Percentiles rank a stretch among this genome's conserved stretches.
Conservation (phyloP, 2,113 vertebrate species). For the Oncorhynchus tshawytscha region DNA sequence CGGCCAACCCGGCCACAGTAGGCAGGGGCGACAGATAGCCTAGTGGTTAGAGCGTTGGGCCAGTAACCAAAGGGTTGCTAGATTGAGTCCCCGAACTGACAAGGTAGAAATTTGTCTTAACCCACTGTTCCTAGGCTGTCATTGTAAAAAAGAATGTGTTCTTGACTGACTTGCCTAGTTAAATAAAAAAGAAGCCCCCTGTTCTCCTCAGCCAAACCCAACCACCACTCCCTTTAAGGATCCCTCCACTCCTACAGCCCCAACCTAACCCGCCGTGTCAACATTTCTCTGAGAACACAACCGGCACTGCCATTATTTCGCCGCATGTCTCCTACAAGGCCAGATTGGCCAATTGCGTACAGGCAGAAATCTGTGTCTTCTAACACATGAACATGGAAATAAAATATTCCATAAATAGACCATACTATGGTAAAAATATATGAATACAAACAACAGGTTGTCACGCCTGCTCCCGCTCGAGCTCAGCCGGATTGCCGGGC, state of each 20-base stretch:
- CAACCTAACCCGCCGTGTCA: not conserved
- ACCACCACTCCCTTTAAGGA: constrained; percentile 24
- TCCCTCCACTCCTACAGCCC: constrained; percentile 33
- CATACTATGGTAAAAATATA: not conserved
- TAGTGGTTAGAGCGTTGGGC: too few relatives aligned
- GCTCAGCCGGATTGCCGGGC: too few relatives aligned
- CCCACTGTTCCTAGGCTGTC: too few relatives aligned
- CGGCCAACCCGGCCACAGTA: constrained; percentile 30
- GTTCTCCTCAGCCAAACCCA: constrained; percentile 31
- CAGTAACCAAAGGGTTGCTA: too few relatives aligned
- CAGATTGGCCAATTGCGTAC: not conserved
- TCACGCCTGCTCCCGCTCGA: too few relatives aligned
- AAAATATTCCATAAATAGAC: too few relatives aligned
- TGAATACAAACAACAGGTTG: too few relatives aligned
- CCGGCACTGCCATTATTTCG: not conserved
- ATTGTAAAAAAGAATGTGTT: too few relatives aligned
- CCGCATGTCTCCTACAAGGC: not conserved
- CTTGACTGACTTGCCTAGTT: not conserved
- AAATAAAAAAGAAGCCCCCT: not conserved
- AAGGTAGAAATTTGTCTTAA: too few relatives aligned
- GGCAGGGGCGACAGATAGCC: constrained; percentile 4
- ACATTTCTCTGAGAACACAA: constrained; percentile 41
- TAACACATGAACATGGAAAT: not conserved
- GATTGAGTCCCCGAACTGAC: too few relatives aligned
- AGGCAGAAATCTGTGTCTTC: too few relatives aligned